A percentile compares a stretch with the other conserved stretches of the same genome.
These are phyloP conservation scores for Falco rusticolus DNA, from an alignment of 2,797 vertebrate genomes.

Conservation along the genomic window DNA sequence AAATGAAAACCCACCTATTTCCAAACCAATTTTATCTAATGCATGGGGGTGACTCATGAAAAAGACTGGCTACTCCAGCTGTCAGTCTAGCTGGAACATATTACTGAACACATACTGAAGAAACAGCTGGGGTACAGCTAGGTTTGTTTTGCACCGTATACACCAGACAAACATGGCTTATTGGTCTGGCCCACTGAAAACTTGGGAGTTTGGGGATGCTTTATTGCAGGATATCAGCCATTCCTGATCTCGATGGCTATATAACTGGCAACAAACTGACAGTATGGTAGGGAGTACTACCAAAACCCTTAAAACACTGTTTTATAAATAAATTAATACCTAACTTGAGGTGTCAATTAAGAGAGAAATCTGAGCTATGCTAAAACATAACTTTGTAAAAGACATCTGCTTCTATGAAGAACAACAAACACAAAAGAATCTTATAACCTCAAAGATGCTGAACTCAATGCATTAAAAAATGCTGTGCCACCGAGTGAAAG, in stretches of 20 bases:
- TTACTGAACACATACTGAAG: background rate
- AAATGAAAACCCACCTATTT: background rate
- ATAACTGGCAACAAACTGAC: background rate
- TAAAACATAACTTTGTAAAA: background rate
- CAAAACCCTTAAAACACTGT: background rate
- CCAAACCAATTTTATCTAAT: background rate
- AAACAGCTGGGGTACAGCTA: background rate
- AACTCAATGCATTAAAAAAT: background rate
- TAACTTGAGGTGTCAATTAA: background rate
- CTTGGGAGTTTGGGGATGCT: background rate
- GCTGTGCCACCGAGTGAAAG: background rate
- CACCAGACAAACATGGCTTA: background rate
- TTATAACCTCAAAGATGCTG: background rate
- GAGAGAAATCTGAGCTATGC: background rate
- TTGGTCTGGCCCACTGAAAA: background rate
- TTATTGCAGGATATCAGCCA: background rate
- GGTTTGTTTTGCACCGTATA: accelerated
- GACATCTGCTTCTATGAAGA: background rate
- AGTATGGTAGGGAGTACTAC: background rate
- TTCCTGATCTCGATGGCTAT: background rate
- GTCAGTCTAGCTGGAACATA: background rate
- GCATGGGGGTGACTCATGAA: background rate
- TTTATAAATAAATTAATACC: background rate
- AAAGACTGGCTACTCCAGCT: background rate
- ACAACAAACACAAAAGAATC: background rate